Conservation (phyloP, 2,888 invertebrate species). For the Metopia argyrocephala region DNA sequence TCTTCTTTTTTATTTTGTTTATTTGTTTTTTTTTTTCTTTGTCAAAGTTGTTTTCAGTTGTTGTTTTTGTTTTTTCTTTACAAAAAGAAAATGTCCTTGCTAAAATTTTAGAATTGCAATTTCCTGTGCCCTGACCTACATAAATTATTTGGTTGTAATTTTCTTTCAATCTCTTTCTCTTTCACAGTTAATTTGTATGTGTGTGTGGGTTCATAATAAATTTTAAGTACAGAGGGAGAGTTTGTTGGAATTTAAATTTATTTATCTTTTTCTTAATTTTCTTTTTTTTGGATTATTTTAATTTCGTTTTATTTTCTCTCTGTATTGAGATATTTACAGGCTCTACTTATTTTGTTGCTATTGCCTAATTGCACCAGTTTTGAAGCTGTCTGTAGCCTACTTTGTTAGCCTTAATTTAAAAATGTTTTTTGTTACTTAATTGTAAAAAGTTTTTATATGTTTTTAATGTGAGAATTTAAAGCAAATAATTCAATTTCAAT, state of each 20-base stretch:
- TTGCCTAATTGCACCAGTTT: slow-evolving; percentile 27
- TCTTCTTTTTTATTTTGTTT: slow-evolving; percentile 8
- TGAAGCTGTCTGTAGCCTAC: slow-evolving; percentile 37
- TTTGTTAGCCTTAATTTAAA: neutral
- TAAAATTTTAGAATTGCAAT: slow-evolving; percentile 59
- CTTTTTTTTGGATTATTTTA: slow-evolving; percentile 45
- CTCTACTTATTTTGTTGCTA: neutral
- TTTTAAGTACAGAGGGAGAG: too few relatives aligned
- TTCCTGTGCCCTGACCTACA: slow-evolving; percentile 66
- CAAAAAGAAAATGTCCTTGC: slow-evolving; percentile 55
- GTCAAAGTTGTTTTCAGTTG: neutral
- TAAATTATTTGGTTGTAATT: slow-evolving; percentile 62
- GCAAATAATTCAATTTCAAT: too few relatives aligned
- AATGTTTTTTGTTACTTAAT: neutral
- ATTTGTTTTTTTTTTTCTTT: neutral
- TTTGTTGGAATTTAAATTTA: slow-evolving; percentile 34
- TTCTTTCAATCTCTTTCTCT: slow-evolving; percentile 31
- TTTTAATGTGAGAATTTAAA: too few relatives aligned
- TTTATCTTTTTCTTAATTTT: slow-evolving; percentile 23
- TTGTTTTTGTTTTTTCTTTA: slow-evolving; percentile 20
- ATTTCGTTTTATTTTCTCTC: slow-evolving; percentile 22
- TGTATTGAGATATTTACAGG: slow-evolving; percentile 28
- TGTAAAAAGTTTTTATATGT: too few relatives aligned
- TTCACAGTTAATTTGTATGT: neutral
- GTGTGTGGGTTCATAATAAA: slow-evolving; percentile 19